Base-by-base conservation (phyloP, 2,113 vertebrate species). In the Dipodomys spectabilis region DNA sequence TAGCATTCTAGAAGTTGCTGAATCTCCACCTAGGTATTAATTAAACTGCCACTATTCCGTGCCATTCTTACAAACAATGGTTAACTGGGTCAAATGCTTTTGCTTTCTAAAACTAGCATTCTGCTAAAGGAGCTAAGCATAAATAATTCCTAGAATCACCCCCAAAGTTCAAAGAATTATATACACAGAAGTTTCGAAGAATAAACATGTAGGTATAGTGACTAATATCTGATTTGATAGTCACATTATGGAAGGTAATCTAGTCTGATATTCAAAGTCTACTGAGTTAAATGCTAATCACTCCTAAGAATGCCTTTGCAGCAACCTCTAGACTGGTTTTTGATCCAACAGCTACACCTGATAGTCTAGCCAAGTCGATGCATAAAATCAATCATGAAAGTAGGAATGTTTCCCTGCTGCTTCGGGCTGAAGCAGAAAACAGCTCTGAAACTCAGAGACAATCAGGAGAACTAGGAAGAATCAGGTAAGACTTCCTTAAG, bases 71-170 rank as follows among this genome's bases (percentile, higher is more conserved):
- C 18, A 69, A n/a, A 80, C 18, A 92, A 25, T 80, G 60, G 79
- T 92, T 95, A 90, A 82, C 65, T 84, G 68, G 79, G 87, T 84
- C 82, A 88, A 75, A 87, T 69, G 83, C 32, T 75, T 84, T 91
- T 62, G 25, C 71, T 80, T 94, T 32, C 35, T 69, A 74, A 68
- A 77, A 90, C 28, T 68, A 71, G 16, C 12, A 81, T 22, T 65
- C 75, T 64, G 11, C 25, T 74, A 80, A 64, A 92, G 27, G 25
- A 93, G n/a, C 8, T 69, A 94, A 94, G 64, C 45, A 64, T 32
- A 87, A 74, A 79, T 62, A 83, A 69, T 84, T 91, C 4, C n/a
- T 35, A 74, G 60, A 88, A n/a, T 65, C 73, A 80, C 57, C 27
- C 22, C 23, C 18, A 74, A 53, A 5, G 30, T 6, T 68, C 53